A percentile compares a stretch with the other conserved stretches of the same genome.
phyloP scores from a whole-genome alignment of 1,140 invertebrate genomes.

The Apis cerana region DNA sequence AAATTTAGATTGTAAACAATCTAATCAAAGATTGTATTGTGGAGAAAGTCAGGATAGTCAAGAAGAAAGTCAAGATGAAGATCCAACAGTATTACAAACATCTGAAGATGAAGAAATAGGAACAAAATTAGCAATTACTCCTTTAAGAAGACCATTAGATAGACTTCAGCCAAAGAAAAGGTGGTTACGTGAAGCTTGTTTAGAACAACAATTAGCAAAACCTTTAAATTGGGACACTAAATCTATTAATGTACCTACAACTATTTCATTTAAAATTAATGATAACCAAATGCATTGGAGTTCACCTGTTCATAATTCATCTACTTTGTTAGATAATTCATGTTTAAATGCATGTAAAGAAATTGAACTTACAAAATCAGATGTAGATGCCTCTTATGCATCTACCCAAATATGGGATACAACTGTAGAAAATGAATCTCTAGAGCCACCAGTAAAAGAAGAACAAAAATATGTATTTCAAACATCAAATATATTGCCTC shows the following conservation, averaged over 20 bases:
- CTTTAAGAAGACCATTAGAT: conserved; percentile 73
- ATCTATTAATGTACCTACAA: conserved; percentile 29
- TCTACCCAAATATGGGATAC: conserved; percentile 14
- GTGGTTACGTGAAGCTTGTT: conserved; percentile 83
- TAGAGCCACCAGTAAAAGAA: background rate
- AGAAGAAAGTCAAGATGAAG: conserved; percentile 79
- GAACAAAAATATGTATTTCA: conserved; percentile 38
- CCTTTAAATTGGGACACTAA: conserved; percentile 79
- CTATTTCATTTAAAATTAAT: conserved; percentile 35
- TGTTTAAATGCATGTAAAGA: conserved; percentile 11
- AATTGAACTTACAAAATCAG: conserved; percentile 9
- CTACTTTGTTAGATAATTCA: background rate
- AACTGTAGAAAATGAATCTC: conserved; percentile 39
- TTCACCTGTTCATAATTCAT: conserved; percentile 3
- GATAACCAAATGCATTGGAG: conserved; percentile 49
- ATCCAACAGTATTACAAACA: conserved; percentile 71
- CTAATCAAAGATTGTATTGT: conserved; percentile 72
- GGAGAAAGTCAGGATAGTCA: conserved; percentile 70
- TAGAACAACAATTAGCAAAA: conserved; percentile 81
- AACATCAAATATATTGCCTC: background rate
- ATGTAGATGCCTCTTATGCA: conserved; percentile 17
- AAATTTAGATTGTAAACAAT: conserved; percentile 71
- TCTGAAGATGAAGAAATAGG: conserved; percentile 74
- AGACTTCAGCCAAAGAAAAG: conserved; percentile 84
- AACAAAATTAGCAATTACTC: conserved; percentile 70